Evolutionary conservation across 2,113 vertebrate genomes (phyloP).

Genomic region (Microcebus jonahi): DNA sequence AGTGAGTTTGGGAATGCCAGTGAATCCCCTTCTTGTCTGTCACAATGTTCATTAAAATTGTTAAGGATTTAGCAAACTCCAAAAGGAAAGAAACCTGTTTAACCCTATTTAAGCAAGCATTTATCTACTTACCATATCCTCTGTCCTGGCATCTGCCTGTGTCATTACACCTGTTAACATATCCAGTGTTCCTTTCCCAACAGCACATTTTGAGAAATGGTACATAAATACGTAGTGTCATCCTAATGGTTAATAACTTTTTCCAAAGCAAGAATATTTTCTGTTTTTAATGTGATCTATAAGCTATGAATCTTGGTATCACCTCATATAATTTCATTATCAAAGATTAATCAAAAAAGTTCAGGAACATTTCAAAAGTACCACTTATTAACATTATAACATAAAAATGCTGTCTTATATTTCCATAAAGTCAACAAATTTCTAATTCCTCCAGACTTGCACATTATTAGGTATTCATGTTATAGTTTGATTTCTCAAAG

Average conservation of each 20-base stretch:
- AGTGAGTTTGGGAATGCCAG: neutral
- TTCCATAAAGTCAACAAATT: neutral
- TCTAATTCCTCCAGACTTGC: neutral
- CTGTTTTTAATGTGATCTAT: neutral
- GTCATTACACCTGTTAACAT: fast-evolving
- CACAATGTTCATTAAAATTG: neutral
- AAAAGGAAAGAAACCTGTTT: neutral
- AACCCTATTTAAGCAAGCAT: neutral
- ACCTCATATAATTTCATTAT: neutral
- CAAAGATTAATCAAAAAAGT: neutral
- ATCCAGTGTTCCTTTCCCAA: neutral
- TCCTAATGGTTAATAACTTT: neutral
- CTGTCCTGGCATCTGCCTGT: neutral
- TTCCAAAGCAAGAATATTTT: neutral
- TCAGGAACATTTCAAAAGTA: neutral
- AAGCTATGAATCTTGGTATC: neutral
- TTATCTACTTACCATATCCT: neutral
- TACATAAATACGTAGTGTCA: fast-evolving
- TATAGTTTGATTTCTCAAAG: neutral
- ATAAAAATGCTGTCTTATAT: neutral
- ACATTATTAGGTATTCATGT: neutral
- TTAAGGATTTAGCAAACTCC: neutral
- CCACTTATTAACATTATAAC: neutral
- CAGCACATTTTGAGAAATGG: neutral
- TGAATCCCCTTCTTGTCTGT: neutral